Percentiles rank a stretch among this genome's conserved stretches.
Evolutionary conservation across 2,888 invertebrate species (phyloP).

Genomic region (Ormia ochracea): DNA sequence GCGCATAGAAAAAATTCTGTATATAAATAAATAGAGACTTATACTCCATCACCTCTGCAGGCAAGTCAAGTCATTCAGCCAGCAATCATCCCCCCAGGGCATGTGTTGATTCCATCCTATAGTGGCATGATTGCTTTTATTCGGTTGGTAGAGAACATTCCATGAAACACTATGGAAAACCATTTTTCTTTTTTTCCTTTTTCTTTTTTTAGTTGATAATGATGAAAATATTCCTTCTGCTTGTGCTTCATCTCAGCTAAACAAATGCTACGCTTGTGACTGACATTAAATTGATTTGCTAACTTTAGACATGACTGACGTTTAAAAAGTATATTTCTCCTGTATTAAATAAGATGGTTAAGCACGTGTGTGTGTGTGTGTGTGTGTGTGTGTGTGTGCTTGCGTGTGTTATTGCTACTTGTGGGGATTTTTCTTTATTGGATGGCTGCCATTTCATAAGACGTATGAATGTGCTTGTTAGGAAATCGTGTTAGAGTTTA

Average conservation of each 20-base stretch:
- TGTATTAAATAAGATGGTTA: slow-evolving; percentile 36
- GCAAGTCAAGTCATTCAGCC: slow-evolving; percentile 5
- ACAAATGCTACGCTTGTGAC: slow-evolving; percentile 68
- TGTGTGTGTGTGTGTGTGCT: not conserved
- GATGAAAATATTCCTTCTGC: slow-evolving; percentile 66
- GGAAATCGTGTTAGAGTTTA: slow-evolving; percentile 29
- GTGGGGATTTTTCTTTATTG: slow-evolving; percentile 52
- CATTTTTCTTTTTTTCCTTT: slow-evolving; percentile 12
- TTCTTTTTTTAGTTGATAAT: slow-evolving; percentile 64
- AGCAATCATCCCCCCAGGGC: slow-evolving; percentile 45
- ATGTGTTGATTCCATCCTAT: slow-evolving; percentile 57
- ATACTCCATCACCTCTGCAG: slow-evolving; percentile 22
- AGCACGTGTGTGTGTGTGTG: not conserved
- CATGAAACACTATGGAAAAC: slow-evolving; percentile 17
- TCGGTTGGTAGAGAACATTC: not conserved
- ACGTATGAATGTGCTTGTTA: slow-evolving; percentile 31
- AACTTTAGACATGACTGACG: slow-evolving; percentile 73
- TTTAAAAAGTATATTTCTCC: slow-evolving; percentile 61
- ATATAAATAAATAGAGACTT: slow-evolving; percentile 18
- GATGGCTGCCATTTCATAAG: slow-evolving; percentile 52
- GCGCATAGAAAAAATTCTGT: not conserved
- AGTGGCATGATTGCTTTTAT: not conserved
- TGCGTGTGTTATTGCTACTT: slow-evolving; percentile 8
- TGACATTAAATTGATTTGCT: slow-evolving; percentile 75
- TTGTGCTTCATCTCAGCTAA: slow-evolving; percentile 67